Evolutionary conservation across 1,140 invertebrate species (phyloP).

Genomic region (Elysia chlorotica): DNA sequence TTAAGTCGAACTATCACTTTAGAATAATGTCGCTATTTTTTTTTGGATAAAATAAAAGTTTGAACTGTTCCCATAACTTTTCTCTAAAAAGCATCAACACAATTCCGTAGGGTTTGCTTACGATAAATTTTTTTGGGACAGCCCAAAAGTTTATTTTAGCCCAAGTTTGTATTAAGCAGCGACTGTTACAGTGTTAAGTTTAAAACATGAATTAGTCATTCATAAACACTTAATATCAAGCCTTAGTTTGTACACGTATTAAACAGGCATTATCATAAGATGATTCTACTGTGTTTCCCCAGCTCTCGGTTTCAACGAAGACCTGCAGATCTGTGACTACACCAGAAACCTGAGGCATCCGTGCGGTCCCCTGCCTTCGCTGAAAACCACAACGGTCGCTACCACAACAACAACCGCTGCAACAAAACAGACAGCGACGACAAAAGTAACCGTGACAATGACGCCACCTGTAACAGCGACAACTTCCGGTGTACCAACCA

Average conservation of each 20-base stretch:
- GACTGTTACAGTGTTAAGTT: background rate
- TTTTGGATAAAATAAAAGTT: too few species aligned
- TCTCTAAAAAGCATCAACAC: too few species aligned
- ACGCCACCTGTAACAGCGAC: too few species aligned
- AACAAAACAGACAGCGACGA: background rate
- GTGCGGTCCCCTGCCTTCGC: background rate
- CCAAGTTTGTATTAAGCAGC: background rate
- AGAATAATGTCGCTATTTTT: too few species aligned
- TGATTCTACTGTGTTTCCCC: background rate
- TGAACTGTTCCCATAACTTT: too few species aligned
- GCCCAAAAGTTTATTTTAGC: background rate
- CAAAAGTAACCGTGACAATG: too few species aligned
- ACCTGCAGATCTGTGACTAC: background rate
- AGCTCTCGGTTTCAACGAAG: background rate
- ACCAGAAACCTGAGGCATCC: background rate
- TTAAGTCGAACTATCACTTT: too few species aligned
- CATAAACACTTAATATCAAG: background rate
- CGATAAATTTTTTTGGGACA: background rate
- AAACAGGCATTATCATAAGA: background rate
- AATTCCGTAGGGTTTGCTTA: too few species aligned
- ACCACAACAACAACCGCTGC: background rate
- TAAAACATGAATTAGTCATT: background rate
- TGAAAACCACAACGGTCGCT: background rate
- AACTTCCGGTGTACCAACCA: too few species aligned
- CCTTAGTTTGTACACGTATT: background rate